These are phyloP conservation scores for Dichetophora obliterata DNA, from an alignment of 2,888 invertebrate species.

Conservation along the genomic window DNA sequence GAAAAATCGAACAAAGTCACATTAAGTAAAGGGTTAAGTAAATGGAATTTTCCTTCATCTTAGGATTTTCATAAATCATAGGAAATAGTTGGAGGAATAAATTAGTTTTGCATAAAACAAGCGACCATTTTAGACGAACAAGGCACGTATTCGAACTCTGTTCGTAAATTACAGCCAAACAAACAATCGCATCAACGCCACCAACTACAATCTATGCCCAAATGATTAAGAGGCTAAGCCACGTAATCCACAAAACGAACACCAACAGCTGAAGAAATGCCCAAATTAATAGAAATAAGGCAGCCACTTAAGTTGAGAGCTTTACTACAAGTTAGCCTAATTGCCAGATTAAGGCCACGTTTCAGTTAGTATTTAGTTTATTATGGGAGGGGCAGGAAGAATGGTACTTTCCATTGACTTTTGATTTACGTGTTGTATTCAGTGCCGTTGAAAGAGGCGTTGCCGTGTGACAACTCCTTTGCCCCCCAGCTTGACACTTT, in stretches of 20 bases:
- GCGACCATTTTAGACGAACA: not conserved
- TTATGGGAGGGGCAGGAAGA: not conserved
- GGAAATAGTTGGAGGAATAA: no score
- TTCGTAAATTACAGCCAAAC: constrained; percentile 13
- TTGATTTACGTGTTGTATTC: not conserved
- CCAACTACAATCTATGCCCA: not conserved
- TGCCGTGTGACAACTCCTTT: not conserved
- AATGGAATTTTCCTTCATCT: no score
- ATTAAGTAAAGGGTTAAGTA: no score
- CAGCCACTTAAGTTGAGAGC: not conserved
- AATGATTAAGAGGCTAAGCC: constrained; percentile 1
- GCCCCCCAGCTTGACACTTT: constrained; percentile 24
- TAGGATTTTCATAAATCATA: no score
- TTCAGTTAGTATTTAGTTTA: not conserved
- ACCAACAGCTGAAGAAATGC: not conserved
- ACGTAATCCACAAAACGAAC: constrained; percentile 25
- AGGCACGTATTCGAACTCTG: constrained; percentile 39
- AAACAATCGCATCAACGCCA: constrained; percentile 15
- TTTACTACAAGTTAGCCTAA: not conserved
- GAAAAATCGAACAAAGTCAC: no score
- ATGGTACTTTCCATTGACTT: not conserved
- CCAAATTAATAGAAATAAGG: not conserved
- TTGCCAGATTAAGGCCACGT: not conserved
- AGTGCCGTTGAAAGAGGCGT: constrained; percentile 21
- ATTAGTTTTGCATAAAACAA: no score